Conservation (phyloP, 92 coral and sea anemone species). For the Umimayanthus chanpuru region DNA sequence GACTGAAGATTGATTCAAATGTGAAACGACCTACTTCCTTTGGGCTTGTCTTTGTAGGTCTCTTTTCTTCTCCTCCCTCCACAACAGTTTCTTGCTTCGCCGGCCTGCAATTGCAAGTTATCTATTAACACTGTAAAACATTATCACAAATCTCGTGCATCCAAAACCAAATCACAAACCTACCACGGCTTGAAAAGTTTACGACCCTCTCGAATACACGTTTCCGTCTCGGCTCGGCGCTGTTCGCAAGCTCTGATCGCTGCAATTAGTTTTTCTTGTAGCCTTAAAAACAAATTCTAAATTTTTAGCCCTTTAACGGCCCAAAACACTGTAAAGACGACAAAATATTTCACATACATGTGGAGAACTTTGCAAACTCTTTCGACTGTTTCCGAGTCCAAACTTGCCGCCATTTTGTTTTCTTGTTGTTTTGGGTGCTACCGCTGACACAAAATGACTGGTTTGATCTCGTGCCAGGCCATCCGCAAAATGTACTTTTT, state of each 20-base stretch:
- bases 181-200: constrained; percentile 44
- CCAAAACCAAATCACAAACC: background rate
- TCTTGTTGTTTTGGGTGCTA: background rate
- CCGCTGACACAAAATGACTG: constrained; percentile 15
- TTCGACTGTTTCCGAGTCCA: constrained; percentile 16
- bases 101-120: background rate
- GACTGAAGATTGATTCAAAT: too few relatives aligned
- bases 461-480: too few relatives aligned
- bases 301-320: background rate
- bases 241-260: constrained; percentile 17
- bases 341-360: background rate
- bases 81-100: background rate
- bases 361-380: constrained; percentile 28
- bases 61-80: background rate
- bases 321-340: background rate
- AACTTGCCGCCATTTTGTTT: constrained; percentile 47
- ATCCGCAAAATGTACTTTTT: too few relatives aligned
- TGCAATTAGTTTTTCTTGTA: constrained; percentile 25
- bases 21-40: background rate
- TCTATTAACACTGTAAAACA: background rate
- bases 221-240: constrained; percentile 26
- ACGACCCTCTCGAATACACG: constrained; percentile 34
- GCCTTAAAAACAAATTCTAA: background rate
- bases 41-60: background rate
- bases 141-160: background rate